phyloP scores from a whole-genome alignment of 2,113 vertebrate species.

The Lonchura striata region DNA sequence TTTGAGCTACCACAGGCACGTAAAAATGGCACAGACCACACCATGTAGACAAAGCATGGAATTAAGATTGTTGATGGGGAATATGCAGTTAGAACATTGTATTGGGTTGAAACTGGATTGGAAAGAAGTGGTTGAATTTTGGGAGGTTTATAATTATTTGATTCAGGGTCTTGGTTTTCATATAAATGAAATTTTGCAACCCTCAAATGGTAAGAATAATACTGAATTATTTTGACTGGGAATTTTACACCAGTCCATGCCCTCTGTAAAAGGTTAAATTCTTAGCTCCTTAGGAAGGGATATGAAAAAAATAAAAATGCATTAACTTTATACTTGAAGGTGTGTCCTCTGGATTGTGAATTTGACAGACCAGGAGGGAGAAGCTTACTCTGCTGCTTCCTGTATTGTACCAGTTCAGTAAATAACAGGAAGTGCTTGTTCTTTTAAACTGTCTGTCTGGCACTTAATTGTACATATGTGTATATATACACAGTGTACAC shows the following conservation, averaged over 20 bases:
- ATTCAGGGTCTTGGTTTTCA: not conserved
- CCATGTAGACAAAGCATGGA: not conserved
- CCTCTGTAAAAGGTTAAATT: not conserved
- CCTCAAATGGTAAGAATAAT: not conserved
- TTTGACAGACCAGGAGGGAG: not conserved
- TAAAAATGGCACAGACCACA: not conserved
- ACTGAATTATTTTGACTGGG: not conserved
- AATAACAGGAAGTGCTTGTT: not conserved
- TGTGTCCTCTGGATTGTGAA: not conserved
- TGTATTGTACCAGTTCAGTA: not conserved
- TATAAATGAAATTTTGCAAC: not conserved
- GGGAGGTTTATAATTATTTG: not conserved
- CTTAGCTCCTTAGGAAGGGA: not conserved
- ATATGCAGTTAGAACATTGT: not conserved
- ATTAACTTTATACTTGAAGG: not conserved
- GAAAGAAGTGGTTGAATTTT: not conserved
- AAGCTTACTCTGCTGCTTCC: not conserved
- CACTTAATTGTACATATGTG: not conserved
- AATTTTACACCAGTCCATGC: not conserved
- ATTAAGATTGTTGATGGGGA: not conserved
- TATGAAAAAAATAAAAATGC: not conserved
- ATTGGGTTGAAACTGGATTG: not conserved
- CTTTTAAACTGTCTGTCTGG: not conserved
- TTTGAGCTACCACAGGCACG: not conserved
- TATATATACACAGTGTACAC: not conserved